Base-by-base conservation (phyloP, 1,140 invertebrate genomes). In the Luehdorfia chinensis region DNA sequence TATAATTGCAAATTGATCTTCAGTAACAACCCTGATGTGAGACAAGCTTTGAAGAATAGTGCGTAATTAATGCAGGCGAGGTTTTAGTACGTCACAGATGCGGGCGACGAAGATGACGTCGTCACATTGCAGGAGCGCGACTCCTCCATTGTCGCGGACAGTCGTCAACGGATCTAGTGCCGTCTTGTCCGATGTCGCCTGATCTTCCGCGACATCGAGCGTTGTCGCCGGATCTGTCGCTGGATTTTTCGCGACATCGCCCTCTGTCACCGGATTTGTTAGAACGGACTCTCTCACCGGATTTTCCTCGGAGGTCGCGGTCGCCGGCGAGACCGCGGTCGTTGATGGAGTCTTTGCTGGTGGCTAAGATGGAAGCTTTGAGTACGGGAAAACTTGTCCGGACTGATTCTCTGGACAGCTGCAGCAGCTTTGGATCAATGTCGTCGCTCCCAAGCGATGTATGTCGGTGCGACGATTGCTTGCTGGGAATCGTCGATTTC, bases 381-480 rank as follows among this genome's bases (percentile, higher is more conserved):
- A 88, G 84, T 25, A 84, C 79, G 0, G 84, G 84, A 5, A 76
- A 76, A 66, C 76, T 94, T 47, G 79, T 93, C 5, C 85, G 94
- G 50, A 93, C 92, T 2, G 92, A 95, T 64, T 94, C 93, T 12
- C 88, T 93, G 73, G 94, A 95, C 74, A 94, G 93, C 48, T 92
- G 92, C 53, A 92, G 91, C 60, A 94, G 93, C 59, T 89, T 93
- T 45, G 91, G 92, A 12, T 92, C 91, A 1, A 88, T 90, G 60
- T 90, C 88, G 46, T 93, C 93, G 1, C 59, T 90, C 27, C 88
- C 89, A 7, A 93, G 90, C 66, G 93, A 94, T 59, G 90, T 94
- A 32, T 95, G 94, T 75, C 87, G 91, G 18, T 95, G 94, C 75
- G 94, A 95, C 70, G 94, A 95, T 76, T 95, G 94, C 55, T 79